phyloP scores from a whole-genome alignment of 2,888 invertebrate genomes.

The Griposia aprilina region DNA sequence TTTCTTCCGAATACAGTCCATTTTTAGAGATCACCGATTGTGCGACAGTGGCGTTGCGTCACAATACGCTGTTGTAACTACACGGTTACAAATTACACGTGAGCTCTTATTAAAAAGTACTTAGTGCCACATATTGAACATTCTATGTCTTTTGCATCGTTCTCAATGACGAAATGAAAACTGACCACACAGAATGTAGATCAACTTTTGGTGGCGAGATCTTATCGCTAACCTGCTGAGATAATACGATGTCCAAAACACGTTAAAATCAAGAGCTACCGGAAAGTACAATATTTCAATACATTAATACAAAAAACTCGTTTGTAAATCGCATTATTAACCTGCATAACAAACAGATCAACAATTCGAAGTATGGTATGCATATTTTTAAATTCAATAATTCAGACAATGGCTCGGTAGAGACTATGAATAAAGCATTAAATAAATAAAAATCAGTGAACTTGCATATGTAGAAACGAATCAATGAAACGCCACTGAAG shows the following conservation, averaged over 20 bases:
- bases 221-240: neutral
- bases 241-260: neutral
- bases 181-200: neutral
- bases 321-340: neutral
- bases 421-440: neutral
- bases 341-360: neutral
- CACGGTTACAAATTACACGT: slow-evolving; percentile 27
- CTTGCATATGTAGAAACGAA: neutral
- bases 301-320: neutral
- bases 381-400: neutral
- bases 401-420: neutral
- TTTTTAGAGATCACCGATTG: slow-evolving; percentile 69
- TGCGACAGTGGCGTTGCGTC: slow-evolving; percentile 66
- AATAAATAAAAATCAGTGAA: neutral
- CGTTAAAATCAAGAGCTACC: neutral
- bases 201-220: neutral
- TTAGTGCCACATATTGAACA: neutral
- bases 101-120: slow-evolving; percentile 10
- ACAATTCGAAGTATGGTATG: neutral
- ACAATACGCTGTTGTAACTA: slow-evolving; percentile 57
- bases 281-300: neutral
- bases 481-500: neutral
- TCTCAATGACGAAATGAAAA: slow-evolving; percentile 12
- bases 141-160: slow-evolving; percentile 6
- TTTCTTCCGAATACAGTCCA: slow-evolving; percentile 71